Base-by-base conservation (phyloP, 2,888 invertebrate species). In the Dryobota labecula region DNA sequence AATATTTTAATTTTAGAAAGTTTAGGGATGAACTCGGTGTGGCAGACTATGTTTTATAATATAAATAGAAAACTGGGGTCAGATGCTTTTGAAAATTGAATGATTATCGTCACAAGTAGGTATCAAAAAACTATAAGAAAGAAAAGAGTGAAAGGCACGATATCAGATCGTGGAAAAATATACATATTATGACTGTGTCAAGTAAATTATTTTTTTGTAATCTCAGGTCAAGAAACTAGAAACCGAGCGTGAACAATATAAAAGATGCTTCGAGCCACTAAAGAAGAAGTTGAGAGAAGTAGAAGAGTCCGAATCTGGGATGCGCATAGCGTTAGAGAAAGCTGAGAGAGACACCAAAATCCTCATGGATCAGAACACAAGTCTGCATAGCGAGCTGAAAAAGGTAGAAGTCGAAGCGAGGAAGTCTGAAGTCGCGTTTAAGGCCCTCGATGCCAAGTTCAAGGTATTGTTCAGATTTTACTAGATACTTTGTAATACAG, bases 221-320 rank as follows among this genome's bases (percentile, higher is more conserved):
- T 78, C 66, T 56, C 84, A 95, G 95, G 86, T 95, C n/a, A 85
- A 86, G 63, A 93, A 92, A 83, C 84, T 94, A 67, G 94, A 94
- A 88, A 83, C 83, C 11, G 97, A 93, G 85, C 93, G 83, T 82
- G 95, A 90, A 90, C 96, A 91, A 89, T 97, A 82, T 96, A 97
- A 90, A 93, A 95, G 87, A 92, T 96, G 84, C 83, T 94, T 91
- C 85, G 96, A 88, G 87, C 96, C 88, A 86, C 92, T 93, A 85
- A 97, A 89, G 92, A 96, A 86, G 87, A 96, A 97, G 82, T 94
- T 97, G 38, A 92, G 93, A 53, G 96, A 97, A 84, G 86, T 97
- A 41, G 96, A 97, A 87, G 97, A 97, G 69, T 92, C 96, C 0
- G 97, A 97, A 80, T 94, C 96, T 0, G 94, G 94, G 1, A 92